Evolutionary conservation across 1,140 invertebrate species (phyloP).

Genomic region (Lepeophtheirus salmonis): DNA sequence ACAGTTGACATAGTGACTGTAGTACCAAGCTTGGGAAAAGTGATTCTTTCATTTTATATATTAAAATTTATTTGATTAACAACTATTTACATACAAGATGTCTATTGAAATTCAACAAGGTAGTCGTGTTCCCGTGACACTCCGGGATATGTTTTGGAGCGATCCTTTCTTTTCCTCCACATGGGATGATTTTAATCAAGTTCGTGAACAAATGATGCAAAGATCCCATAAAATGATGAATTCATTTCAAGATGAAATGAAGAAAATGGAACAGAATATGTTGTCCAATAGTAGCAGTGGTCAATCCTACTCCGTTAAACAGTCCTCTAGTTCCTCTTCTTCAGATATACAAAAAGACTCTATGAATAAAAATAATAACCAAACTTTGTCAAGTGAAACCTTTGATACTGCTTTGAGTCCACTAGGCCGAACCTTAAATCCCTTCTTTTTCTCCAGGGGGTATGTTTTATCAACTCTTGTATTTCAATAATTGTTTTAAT

Average conservation of each 20-base stretch:
- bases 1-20: too few relatives aligned
- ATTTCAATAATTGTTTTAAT: too few relatives aligned
- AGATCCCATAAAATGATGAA: background rate
- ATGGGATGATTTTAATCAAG: slow-evolving; percentile 9
- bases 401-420: background rate
- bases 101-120: background rate
- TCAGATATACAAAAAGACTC: background rate
- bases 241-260: slow-evolving; percentile 5
- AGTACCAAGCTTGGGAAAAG: too few relatives aligned
- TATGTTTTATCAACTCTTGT: background rate
- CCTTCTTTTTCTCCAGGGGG: background rate
- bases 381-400: background rate
- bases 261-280: background rate
- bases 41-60: too few relatives aligned
- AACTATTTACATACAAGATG: too few relatives aligned
- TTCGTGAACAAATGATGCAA: slow-evolving; percentile 1
- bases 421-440: background rate
- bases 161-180: slow-evolving; percentile 9
- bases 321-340: background rate
- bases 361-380: background rate
- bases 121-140: background rate
- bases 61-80: too few relatives aligned
- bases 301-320: background rate
- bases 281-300: background rate
- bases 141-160: background rate